phyloP scores from a whole-genome alignment of 2,888 invertebrate species.

The Acanthosepion pharaonis region DNA sequence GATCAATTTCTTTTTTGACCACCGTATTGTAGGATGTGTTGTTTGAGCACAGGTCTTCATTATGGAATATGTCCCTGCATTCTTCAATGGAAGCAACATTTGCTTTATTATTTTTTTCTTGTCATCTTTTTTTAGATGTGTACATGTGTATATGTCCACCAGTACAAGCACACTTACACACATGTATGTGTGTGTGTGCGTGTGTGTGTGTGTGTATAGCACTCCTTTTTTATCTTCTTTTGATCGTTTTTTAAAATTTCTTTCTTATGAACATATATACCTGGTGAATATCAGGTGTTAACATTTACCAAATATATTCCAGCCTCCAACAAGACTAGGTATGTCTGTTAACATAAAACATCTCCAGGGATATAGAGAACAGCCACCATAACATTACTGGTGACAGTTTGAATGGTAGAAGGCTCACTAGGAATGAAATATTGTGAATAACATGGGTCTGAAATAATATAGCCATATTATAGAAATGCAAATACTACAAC shows the following conservation, averaged over 20 bases:
- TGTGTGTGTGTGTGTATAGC: neutral
- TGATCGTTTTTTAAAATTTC: neutral
- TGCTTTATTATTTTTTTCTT: neutral
- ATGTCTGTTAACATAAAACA: neutral
- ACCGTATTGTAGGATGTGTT: neutral
- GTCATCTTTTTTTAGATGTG: neutral
- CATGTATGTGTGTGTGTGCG: neutral
- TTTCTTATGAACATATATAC: neutral
- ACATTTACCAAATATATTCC: neutral
- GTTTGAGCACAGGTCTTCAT: neutral
- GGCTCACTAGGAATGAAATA: neutral
- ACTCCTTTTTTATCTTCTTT: neutral
- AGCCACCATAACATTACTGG: neutral
- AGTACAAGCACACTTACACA: neutral
- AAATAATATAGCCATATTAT: neutral
- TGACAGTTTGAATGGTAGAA: neutral
- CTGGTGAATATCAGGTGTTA: neutral
- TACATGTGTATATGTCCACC: neutral
- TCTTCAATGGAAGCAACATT: neutral
- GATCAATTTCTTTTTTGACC: slow-evolving; percentile 33
- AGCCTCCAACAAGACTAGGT: neutral
- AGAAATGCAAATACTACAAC: slow-evolving; percentile 33
- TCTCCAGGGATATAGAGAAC: neutral
- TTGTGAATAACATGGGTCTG: neutral
- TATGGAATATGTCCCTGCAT: neutral